phyloP scores from a whole-genome alignment of 1,140 invertebrate genomes.

The Lepidostoma basale region DNA sequence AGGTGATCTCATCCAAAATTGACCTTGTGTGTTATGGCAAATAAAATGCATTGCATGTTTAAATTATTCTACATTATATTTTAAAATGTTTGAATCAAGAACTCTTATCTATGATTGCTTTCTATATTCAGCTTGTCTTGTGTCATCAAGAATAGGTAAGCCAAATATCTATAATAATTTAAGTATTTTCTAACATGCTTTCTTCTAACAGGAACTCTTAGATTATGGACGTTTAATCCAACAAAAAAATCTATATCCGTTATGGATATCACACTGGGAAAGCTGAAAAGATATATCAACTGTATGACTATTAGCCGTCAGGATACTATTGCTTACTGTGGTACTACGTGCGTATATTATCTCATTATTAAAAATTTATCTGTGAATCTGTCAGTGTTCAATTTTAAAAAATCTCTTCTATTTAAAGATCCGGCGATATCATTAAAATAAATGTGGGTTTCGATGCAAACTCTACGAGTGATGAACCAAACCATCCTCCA shows the following conservation, averaged over 20 bases:
- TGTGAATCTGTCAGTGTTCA: not conserved
- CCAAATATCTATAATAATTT: too few species aligned
- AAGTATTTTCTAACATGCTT: too few species aligned
- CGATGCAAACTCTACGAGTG: slow-evolving; percentile 61
- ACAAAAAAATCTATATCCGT: slow-evolving; percentile 71
- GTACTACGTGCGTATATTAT: slow-evolving; percentile 69
- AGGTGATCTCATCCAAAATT: too few species aligned
- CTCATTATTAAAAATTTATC: not conserved
- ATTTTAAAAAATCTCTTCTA: not conserved
- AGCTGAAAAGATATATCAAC: slow-evolving; percentile 69
- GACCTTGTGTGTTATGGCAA: too few species aligned
- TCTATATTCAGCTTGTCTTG: too few species aligned
- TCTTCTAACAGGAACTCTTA: slow-evolving; percentile 56
- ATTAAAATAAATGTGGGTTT: slow-evolving; percentile 72
- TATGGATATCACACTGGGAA: slow-evolving; percentile 73
- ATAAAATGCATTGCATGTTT: too few species aligned
- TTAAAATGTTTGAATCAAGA: too few species aligned
- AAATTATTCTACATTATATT: too few species aligned
- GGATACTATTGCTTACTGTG: slow-evolving; percentile 80
- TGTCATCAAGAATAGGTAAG: too few species aligned
- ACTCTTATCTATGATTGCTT: too few species aligned
- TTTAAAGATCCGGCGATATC: slow-evolving; percentile 62
- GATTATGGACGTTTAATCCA: slow-evolving; percentile 78
- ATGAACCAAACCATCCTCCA: slow-evolving; percentile 61
- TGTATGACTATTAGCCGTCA: slow-evolving; percentile 68